Percentiles rank a stretch among this genome's conserved stretches.
Conservation (phyloP, 2,113 vertebrate species). For the Petaurus breviceps region DNA sequence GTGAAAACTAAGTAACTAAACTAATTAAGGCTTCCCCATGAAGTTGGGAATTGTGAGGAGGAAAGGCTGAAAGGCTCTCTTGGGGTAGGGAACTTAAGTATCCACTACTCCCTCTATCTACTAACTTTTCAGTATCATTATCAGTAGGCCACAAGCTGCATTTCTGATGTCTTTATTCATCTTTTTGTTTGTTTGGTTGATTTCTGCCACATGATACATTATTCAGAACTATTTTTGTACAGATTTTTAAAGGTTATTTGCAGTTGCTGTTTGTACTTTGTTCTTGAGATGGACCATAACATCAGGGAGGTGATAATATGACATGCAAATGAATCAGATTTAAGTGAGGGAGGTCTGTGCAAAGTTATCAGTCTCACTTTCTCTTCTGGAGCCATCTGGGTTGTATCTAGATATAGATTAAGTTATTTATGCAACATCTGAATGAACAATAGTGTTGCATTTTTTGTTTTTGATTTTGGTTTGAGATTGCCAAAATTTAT, state of each 20-base stretch:
- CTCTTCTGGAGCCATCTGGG: too few species aligned
- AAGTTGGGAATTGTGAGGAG: background rate
- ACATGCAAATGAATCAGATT: too few species aligned
- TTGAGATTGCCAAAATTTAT: conserved; percentile 86
- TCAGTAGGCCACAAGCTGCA: conserved; percentile 83
- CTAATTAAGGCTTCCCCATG: background rate
- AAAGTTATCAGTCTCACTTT: too few species aligned
- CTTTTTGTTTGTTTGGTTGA: conserved; percentile 73
- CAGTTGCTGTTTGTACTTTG: too few species aligned
- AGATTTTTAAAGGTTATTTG: conserved; percentile 82
- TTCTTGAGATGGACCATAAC: too few species aligned
- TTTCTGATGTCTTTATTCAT: conserved; percentile 86
- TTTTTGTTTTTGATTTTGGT: conserved; percentile 55
- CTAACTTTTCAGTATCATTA: conserved; percentile 75
- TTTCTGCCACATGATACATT: conserved; percentile 92
- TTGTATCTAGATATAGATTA: conserved; percentile 45
- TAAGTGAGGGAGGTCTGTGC: too few species aligned
- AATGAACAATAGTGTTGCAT: conserved; percentile 90
- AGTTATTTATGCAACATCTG: conserved; percentile 94
- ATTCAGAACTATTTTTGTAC: conserved; percentile 99
- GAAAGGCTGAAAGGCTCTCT: background rate
- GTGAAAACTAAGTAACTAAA: background rate
- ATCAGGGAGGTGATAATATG: too few species aligned
- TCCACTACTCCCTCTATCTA: background rate
- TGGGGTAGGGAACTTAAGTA: background rate